Evolutionary conservation across 37 sponge, comb jelly and placozoan genomes (phyloP).

Genomic region (Aplysina aerophoba): DNA sequence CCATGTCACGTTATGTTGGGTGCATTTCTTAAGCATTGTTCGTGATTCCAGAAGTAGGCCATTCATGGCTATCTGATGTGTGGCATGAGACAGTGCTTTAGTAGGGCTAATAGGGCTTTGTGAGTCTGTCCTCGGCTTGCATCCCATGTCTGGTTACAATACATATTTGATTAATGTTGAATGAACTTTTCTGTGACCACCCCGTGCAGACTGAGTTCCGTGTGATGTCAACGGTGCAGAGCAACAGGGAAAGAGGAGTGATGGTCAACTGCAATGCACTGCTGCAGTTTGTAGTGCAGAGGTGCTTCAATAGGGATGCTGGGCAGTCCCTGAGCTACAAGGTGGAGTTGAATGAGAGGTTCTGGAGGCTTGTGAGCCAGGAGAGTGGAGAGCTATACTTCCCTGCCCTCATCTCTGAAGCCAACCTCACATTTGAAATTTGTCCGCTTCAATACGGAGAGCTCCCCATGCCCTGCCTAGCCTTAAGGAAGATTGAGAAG

Average conservation of each 20-base stretch:
- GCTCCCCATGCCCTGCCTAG: background rate
- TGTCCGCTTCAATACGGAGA: background rate
- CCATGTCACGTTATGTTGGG: too few species aligned
- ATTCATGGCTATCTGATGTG: too few species aligned
- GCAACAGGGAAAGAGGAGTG: background rate
- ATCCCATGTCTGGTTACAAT: too few species aligned
- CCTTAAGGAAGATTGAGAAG: background rate
- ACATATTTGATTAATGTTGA: too few species aligned
- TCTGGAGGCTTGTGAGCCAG: slow-evolving; percentile 9
- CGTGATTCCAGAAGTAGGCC: too few species aligned
- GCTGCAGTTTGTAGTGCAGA: slow-evolving; percentile 1
- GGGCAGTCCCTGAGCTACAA: background rate
- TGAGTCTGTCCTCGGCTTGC: too few species aligned
- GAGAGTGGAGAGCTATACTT: background rate
- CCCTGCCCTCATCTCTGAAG: background rate
- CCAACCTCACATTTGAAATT: background rate
- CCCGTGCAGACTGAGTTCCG: too few species aligned
- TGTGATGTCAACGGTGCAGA: too few species aligned
- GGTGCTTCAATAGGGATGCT: background rate
- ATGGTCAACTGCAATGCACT: background rate
- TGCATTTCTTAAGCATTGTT: too few species aligned
- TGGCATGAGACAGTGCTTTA: too few species aligned
- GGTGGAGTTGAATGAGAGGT: background rate
- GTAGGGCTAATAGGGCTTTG: too few species aligned
- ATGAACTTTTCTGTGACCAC: too few species aligned